Evolutionary conservation across 2,888 invertebrate species (phyloP).

Genomic region (Eristalinus sepulchralis): DNA sequence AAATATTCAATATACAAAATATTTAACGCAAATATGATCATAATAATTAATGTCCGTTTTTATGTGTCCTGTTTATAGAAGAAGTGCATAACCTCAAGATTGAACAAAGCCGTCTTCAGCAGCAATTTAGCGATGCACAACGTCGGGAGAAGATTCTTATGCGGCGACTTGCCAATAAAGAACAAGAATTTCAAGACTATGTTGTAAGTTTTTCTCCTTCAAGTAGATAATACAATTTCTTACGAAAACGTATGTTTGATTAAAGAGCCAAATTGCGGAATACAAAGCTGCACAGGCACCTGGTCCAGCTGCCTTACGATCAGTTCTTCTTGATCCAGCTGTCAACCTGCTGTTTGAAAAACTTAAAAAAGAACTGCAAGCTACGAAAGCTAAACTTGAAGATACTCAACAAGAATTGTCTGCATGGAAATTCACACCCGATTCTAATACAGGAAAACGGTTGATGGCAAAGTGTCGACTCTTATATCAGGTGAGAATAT

Average conservation of each 20-base stretch:
- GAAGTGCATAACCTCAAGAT: constrained; percentile 82
- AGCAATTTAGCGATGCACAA: constrained; percentile 92
- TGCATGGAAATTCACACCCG: constrained; percentile 99
- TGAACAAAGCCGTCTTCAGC: constrained; percentile 89
- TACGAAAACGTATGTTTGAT: not conserved
- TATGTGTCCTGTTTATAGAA: constrained; percentile 73
- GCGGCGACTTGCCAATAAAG: constrained; percentile 95
- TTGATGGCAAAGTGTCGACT: constrained; percentile 98
- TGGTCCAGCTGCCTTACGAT: constrained; percentile 87
- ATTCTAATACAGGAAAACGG: constrained; percentile 98
- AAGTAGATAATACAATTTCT: not conserved
- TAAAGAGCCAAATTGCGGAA: constrained; percentile 95
- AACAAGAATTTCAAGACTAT: constrained; percentile 98
- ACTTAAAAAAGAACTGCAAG: constrained; percentile 93
- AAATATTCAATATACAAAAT: constrained; percentile 56
- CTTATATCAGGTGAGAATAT: constrained; percentile 86
- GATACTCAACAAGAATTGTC: constrained; percentile 98
- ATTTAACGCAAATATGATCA: constrained; percentile 39
- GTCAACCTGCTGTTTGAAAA: constrained; percentile 96
- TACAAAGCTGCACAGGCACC: constrained; percentile 94
- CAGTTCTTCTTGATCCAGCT: constrained; percentile 95
- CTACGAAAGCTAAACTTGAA: constrained; percentile 94
- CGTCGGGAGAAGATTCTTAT: constrained; percentile 96
- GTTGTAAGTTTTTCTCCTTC: constrained; percentile 86
- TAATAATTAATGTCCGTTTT: not conserved